Conservation (phyloP, 2,888 invertebrate genomes). For the Myathropa florea region DNA sequence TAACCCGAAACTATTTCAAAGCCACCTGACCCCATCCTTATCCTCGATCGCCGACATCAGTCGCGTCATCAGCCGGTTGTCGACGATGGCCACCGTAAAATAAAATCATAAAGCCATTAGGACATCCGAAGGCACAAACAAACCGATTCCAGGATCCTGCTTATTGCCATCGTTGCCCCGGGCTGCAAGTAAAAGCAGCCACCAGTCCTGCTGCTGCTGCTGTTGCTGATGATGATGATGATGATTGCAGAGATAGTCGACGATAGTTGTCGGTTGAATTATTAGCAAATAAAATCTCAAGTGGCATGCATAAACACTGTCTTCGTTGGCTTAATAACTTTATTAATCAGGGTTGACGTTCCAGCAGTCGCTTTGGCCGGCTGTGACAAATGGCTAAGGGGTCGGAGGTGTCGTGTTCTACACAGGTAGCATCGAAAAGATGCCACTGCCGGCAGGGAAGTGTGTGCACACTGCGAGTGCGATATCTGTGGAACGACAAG, state of each 20-base stretch:
- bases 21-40: background rate
- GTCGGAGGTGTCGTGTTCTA: slow-evolving; percentile 3
- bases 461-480: slow-evolving; percentile 23
- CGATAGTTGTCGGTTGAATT: slow-evolving; percentile 68
- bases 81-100: background rate
- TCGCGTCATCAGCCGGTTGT: background rate
- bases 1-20: background rate
- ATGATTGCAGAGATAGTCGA: slow-evolving; percentile 42
- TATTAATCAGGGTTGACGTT: slow-evolving; percentile 69
- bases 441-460: background rate
- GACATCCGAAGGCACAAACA: slow-evolving; percentile 46
- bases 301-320: slow-evolving; percentile 66
- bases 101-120: slow-evolving; percentile 67
- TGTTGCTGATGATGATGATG: slow-evolving; percentile 44
- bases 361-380: slow-evolving; percentile 54
- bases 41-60: slow-evolving; percentile 15
- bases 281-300: slow-evolving; percentile 70
- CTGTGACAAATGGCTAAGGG: slow-evolving; percentile 54
- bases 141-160: slow-evolving; percentile 19
- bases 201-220: background rate
- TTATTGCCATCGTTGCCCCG: background rate
- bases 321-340: slow-evolving; percentile 70
- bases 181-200: background rate
- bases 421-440: slow-evolving; percentile 3
- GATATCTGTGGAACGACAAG: slow-evolving; percentile 29